Percentiles rank a stretch among this genome's conserved stretches.
Evolutionary conservation across 1,140 invertebrate species (phyloP).

Genomic region (Drosophila bocqueti): DNA sequence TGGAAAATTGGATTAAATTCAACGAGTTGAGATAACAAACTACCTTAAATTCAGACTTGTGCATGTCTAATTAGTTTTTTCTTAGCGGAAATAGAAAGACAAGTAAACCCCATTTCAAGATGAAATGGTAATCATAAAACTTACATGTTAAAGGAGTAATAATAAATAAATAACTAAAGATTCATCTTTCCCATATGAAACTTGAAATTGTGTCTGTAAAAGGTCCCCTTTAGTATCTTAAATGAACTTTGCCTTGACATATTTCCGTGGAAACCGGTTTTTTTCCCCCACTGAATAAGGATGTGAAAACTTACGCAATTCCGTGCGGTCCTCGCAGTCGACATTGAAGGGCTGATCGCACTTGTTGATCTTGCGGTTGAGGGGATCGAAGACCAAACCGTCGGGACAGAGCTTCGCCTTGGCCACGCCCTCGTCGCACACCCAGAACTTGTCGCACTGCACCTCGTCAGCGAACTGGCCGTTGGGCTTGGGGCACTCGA

Average conservation of each 20-base stretch:
- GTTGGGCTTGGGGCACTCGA: conserved; percentile 91
- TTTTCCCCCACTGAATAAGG: not conserved
- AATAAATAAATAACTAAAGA: too few species aligned
- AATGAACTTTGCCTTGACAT: conserved; percentile 2
- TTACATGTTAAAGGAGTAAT: not conserved
- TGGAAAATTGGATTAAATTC: not conserved
- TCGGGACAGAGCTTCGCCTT: conserved; percentile 93
- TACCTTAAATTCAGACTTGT: not conserved
- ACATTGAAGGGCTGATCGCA: conserved; percentile 96
- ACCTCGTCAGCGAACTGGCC: conserved; percentile 91
- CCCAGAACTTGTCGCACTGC: conserved; percentile 95
- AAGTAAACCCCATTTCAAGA: not conserved
- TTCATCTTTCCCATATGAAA: too few species aligned
- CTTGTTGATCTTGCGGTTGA: conserved; percentile 93
- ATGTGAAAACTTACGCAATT: conserved; percentile 91
- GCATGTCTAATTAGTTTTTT: not conserved
- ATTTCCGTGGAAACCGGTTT: conserved; percentile 1
- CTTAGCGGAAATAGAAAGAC: not conserved
- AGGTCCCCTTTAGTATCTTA: not conserved
- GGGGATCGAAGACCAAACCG: conserved; percentile 93
- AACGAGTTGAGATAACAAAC: not conserved
- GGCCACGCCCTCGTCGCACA: conserved; percentile 90
- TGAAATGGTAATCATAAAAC: not conserved
- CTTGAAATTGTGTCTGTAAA: too few species aligned
- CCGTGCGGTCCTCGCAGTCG: conserved; percentile 93